Base-by-base conservation (phyloP, 2,888 invertebrate genomes). In the Teinopalpus imperialis region DNA sequence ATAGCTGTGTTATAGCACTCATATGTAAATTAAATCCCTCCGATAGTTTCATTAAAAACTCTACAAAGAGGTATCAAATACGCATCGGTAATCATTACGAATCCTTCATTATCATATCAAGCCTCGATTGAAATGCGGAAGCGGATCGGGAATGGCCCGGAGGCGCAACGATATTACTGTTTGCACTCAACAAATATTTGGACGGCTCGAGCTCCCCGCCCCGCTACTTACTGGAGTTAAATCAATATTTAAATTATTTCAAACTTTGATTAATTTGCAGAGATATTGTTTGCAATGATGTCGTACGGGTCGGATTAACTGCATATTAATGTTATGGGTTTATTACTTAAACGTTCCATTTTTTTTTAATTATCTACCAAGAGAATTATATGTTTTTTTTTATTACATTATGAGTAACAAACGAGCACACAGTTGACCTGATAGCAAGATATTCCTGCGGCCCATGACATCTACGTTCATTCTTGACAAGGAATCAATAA, bases 231-330 rank as follows among this genome's bases (percentile, higher is more conserved):
- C 81, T 73, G 79, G 77, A 85, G 85, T 86, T 88, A 86, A 69
- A 82, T 80, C 81, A 88, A 88, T 87, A 87, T 88, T 88, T 74
- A 81, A 87, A 86, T 85, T 68, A 82, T 83, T 83, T 81, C 69
- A 82, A 87, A 87, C 80, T 87, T 87, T 87, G 82, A 88, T 88
- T 88, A 88, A 88, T 87, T 87, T 71, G 74, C 76, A 75, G 75
- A 79, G 64, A 76, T 76, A 79, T 72, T 88, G 82, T 88, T 87
- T 85, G 59, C 80, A 69, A 52, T 83, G 86, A 85, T 85, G 80
- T 85, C 74, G 69, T 68, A 49, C 51, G 52, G 51, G 52, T 53
- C 43, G 59, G 69, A 74, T 77, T 75, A 75, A 62, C 57, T 55
- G 49, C 48, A 49, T 56, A 9, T 35, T 35, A 35, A 23, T 21